Evolutionary conservation across 2,888 invertebrate species (phyloP).

Genomic region (Dascillus cervinus): DNA sequence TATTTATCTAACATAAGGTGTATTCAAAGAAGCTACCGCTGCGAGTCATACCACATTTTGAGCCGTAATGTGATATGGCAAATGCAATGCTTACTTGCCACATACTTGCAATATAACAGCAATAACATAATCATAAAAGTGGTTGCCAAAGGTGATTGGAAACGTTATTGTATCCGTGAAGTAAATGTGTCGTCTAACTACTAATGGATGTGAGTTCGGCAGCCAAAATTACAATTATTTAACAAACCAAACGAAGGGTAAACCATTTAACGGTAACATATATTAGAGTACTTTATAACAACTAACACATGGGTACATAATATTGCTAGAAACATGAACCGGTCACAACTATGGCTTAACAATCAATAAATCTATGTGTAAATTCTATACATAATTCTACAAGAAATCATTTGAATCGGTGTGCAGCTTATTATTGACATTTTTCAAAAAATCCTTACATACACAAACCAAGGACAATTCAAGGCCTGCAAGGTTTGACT

Average conservation of each 20-base stretch:
- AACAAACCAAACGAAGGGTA: constrained; percentile 21
- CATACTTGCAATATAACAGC: constrained; percentile 2
- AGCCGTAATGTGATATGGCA: constrained; percentile 34
- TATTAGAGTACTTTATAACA: constrained; percentile 28
- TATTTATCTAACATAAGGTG: constrained; percentile 26
- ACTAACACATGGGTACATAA: constrained; percentile 32
- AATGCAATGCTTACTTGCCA: constrained; percentile 10
- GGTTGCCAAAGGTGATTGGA: constrained; percentile 15
- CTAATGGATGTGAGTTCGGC: constrained; percentile 16
- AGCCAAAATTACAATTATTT: constrained; percentile 13
- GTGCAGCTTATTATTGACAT: no score
- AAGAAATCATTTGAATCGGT: no score
- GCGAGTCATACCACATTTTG: constrained; percentile 33
- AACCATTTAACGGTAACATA: constrained; percentile 18
- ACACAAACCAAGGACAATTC: no score
- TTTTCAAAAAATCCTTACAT: no score
- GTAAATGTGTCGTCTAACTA: constrained; percentile 13
- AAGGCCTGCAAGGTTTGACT: no score
- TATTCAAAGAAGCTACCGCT: constrained; percentile 13
- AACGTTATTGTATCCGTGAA: constrained; percentile 13
- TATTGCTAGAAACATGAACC: constrained; percentile 32
- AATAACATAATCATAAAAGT: constrained; percentile 11
- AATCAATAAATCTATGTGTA: constrained; percentile 7
- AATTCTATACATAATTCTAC: constrained; percentile 3
- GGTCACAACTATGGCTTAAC: constrained; percentile 26